phyloP scores from a whole-genome alignment of 2,888 invertebrate genomes.

The Andrena fulva region DNA sequence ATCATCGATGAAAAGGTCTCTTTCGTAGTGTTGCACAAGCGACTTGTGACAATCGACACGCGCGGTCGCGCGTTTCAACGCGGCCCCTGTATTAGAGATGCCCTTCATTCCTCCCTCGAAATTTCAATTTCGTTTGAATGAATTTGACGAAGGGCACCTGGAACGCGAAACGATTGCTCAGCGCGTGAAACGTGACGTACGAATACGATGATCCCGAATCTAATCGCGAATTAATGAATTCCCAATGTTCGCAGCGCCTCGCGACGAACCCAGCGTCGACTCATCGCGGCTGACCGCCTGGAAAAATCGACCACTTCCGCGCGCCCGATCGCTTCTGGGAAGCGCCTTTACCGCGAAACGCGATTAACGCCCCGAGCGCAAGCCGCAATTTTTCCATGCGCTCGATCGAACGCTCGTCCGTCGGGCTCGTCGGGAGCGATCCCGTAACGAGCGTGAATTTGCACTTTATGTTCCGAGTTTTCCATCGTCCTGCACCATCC shows the following conservation, averaged over 20 bases:
- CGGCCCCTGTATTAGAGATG: neutral
- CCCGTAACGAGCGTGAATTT: slow-evolving; percentile 30
- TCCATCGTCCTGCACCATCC: slow-evolving; percentile 70
- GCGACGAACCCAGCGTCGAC: slow-evolving; percentile 22
- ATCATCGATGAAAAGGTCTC: slow-evolving; percentile 40
- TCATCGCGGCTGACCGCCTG: neutral
- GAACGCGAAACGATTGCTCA: neutral
- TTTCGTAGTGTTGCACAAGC: slow-evolving; percentile 45
- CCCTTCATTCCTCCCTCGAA: neutral
- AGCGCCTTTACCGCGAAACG: slow-evolving; percentile 13
- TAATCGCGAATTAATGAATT: slow-evolving; percentile 6
- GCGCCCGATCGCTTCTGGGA: neutral
- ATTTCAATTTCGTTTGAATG: neutral
- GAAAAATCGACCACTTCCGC: slow-evolving; percentile 19
- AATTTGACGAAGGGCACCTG: neutral
- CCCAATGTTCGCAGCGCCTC: neutral
- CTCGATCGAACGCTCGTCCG: neutral
- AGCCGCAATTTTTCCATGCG: slow-evolving; percentile 37
- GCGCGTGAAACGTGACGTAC: neutral
- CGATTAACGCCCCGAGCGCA: slow-evolving; percentile 17
- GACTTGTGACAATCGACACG: slow-evolving; percentile 32
- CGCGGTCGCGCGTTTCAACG: slow-evolving; percentile 7
- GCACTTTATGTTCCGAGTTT: slow-evolving; percentile 31
- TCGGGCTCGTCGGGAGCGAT: slow-evolving; percentile 39
- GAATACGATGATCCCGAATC: neutral